Evolutionary conservation across 2,113 vertebrate genomes (phyloP), one percentile per base, ranked within the genome.

Genomic region (Heliornis fulica): DNA sequence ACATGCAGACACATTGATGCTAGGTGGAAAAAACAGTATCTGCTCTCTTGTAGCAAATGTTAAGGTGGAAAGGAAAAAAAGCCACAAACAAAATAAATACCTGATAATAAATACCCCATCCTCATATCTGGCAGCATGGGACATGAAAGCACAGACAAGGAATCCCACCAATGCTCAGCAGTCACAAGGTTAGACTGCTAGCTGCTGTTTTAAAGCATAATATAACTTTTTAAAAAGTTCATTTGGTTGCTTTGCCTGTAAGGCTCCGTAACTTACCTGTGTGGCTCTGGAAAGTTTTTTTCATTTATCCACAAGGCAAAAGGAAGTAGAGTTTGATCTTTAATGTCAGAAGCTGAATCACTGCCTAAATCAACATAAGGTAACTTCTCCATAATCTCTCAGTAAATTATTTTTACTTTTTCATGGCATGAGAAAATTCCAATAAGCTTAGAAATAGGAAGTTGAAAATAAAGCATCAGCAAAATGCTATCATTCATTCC

Each of bases 391-490:
- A 13, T 93, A 94, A 96, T 84, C 71, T 64, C 40, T 79, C 60
- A 65, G 68, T 86, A 89, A 85, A 89, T 89, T 89, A 61, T 43
- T 84, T 93, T 81, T 81, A 65, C 68, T 34, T 68, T 93, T 93
- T 41, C 63, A 36, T 21, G 51, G 64, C 31, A 57, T 15, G 32
- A 86, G 36, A n/a, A 95, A 91, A 65, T 51, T 29, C n/a, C 78
- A 64, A 13, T 53, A 82, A 88, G 16, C 38, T 91, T 78, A 94
- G 46, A 90, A 87, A 76, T 17, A 66, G 59, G 36, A 87, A 91
- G 50, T 36, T 90, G 36, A 84, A 91, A 87, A 81, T 46, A 78
- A 61, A 19, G 15, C 48, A 93, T 11, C 32, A 32, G 36, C 40
- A 90, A 69, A 88, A 83, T n/a, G 1, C 9, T 10, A 56, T 54